Evolutionary conservation across 2,113 vertebrate species (phyloP).

Genomic region (Zosterops hypoxanthus): DNA sequence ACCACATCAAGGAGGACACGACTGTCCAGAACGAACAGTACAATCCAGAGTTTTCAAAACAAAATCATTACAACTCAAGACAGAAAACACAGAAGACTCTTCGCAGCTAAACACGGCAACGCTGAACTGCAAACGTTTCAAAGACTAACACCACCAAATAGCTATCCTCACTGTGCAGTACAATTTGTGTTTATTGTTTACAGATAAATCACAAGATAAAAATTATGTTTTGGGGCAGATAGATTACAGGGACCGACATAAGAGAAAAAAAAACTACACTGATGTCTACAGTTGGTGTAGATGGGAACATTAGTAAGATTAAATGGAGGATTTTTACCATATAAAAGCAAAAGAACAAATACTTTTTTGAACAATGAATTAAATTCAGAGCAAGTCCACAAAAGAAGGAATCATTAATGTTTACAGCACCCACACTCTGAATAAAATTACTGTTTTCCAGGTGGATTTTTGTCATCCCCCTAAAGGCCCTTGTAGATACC

Average conservation of each 20-base stretch:
- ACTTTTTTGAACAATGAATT: background rate
- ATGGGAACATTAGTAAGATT: background rate
- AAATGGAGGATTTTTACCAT: background rate
- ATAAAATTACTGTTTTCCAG: background rate
- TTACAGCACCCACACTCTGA: background rate
- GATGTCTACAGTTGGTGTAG: background rate
- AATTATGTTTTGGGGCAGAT: background rate
- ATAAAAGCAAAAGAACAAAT: background rate
- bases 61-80: background rate
- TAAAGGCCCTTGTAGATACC: background rate
- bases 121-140: background rate
- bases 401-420: background rate
- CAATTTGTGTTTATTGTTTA: background rate
- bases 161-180: background rate
- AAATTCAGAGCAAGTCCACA: background rate
- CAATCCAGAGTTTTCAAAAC: background rate
- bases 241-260: background rate
- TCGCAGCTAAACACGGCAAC: background rate
- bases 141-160: background rate
- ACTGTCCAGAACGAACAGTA: background rate
- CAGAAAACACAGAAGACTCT: background rate
- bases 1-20: background rate
- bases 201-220: background rate
- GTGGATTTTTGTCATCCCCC: background rate
- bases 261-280: background rate